phyloP scores from a whole-genome alignment of 2,888 invertebrate species.

The Cylloceria caligata region DNA sequence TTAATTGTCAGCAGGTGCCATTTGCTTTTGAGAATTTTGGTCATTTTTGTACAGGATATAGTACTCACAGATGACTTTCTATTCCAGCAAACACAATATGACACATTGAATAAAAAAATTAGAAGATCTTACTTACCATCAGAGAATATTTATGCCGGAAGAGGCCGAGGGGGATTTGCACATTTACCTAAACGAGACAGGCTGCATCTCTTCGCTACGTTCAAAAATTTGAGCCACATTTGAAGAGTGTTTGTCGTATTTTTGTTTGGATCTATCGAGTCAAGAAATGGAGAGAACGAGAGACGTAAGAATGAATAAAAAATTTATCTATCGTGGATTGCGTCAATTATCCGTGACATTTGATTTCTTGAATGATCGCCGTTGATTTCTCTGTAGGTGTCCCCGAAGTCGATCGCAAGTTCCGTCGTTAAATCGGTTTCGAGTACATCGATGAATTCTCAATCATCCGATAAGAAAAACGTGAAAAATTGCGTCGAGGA shows the following conservation, averaged over 20 bases:
- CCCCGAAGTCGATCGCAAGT: conserved; percentile 13
- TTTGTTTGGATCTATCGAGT: not conserved
- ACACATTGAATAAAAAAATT: not conserved
- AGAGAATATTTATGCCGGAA: not conserved
- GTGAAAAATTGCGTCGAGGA: conserved; percentile 4
- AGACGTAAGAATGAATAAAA: conserved; percentile 44
- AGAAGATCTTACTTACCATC: not conserved
- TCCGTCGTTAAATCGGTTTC: conserved; percentile 29
- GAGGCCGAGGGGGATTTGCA: too few relatives aligned
- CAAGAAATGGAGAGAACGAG: conserved; percentile 30
- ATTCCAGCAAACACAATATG: too few relatives aligned
- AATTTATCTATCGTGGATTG: not conserved
- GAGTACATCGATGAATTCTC: conserved; percentile 11
- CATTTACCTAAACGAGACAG: not conserved
- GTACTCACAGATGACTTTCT: too few relatives aligned
- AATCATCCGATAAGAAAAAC: conserved; percentile 23
- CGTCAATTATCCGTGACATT: not conserved
- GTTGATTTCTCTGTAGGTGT: conserved; percentile 1
- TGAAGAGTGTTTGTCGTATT: not conserved
- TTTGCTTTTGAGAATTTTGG: too few relatives aligned
- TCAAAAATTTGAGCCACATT: not conserved
- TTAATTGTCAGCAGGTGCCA: too few relatives aligned
- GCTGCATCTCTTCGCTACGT: not conserved
- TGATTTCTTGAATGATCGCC: not conserved
- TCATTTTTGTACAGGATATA: too few relatives aligned